Evolutionary conservation across 2,113 vertebrate species (phyloP).

Genomic region (Genyomyrus donnyi): DNA sequence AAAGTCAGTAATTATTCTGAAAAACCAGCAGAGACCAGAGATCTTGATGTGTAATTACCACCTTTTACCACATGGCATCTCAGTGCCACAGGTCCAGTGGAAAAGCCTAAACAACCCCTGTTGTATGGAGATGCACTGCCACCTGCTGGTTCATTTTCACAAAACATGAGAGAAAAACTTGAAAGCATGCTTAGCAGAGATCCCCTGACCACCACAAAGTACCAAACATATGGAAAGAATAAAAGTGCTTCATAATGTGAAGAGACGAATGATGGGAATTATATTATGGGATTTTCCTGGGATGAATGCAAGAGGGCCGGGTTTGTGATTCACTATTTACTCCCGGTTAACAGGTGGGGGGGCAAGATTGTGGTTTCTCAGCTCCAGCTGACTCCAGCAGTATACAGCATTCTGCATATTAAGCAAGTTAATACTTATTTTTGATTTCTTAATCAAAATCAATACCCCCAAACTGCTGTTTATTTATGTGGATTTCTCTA

Average conservation of each 20-base stretch:
- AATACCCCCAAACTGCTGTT: not conserved
- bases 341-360: not conserved
- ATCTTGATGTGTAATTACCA: not conserved
- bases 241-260: not conserved
- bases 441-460: not conserved
- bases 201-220: not conserved
- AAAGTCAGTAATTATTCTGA: not conserved
- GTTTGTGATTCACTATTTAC: too few species aligned
- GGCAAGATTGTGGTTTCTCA: not conserved
- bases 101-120: not conserved
- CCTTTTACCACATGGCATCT: not conserved
- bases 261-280: not conserved
- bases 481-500: not conserved
- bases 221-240: not conserved
- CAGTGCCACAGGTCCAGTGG: not conserved
- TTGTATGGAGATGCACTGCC: slow-evolving; percentile 9
- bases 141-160: slow-evolving; percentile 5
- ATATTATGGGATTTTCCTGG: not conserved
- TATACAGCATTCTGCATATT: not conserved
- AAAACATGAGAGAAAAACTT: not conserved
- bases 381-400: not conserved
- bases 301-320: too few species aligned
- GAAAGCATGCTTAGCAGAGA: not conserved
- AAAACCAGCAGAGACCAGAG: not conserved
- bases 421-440: not conserved